Evolutionary conservation across 2,888 invertebrate genomes (phyloP), one percentile per base, ranked within the genome.

Genomic region (Pinctada fucata): DNA sequence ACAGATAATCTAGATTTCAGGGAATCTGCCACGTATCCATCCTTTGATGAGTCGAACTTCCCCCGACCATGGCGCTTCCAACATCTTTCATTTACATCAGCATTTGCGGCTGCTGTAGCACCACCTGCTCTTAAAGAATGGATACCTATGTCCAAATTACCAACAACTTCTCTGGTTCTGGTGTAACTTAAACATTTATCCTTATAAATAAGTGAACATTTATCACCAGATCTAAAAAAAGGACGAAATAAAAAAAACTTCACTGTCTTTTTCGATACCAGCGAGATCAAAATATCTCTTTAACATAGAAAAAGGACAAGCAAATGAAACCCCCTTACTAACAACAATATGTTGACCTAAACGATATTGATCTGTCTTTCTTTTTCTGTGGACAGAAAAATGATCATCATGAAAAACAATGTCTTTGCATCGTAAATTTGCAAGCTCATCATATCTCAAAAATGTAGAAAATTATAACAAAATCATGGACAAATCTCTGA

Each of bases 141-240:
- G 13, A 58, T 58, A 58, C 58, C 58, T 58, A 58, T 58, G 13
- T 58, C 58, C 58, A 58, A 58, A 58, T 58, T 13, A 13, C 58
- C 58, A 6, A 58, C 58, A 6, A 58, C 58, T 58, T 58, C 58
- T 58, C 58, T 58, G 6, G 58, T 58, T 49, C 65, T 16, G 8
- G 66, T 74, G 49, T 74, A 74, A 74, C 74, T 66, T 8, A 72
- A 13, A 10, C 47, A 51, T 63, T 72, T 64, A 48, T 72, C 52
- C 47, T 72, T 72, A 49, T 66, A 49, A 65, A 73, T 65, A 47
- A 73, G 65, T 48, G 49, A 51, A 45, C 47, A 65, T 49, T 58
- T 48, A 74, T 49, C 50, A 3, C 63, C 48, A 10, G 73, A 74
- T 49, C 73, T 48, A 49, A 64, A 74, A 74, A 65, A 31, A 49